A percentile compares a stretch with the other conserved stretches of the same genome.
Evolutionary conservation across 1,140 invertebrate species (phyloP).

Genomic region (Araneus ventricosus): DNA sequence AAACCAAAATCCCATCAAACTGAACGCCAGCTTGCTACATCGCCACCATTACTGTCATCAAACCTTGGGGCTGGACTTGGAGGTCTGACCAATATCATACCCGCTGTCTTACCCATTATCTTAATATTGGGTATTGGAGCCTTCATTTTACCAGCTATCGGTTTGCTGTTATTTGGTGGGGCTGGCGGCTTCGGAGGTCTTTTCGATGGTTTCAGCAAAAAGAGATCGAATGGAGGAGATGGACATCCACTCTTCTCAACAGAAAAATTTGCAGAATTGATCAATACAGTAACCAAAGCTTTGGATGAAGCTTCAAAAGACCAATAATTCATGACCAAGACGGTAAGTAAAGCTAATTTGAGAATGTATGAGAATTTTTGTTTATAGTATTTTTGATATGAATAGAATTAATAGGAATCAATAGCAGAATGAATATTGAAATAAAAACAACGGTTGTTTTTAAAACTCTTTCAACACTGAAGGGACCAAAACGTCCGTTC

Average conservation of each 20-base stretch:
- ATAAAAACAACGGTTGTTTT: no score
- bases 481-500: no score
- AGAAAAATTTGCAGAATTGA: slow-evolving; percentile 50
- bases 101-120: slow-evolving; percentile 55
- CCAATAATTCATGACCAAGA: neutral
- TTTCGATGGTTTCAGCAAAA: slow-evolving; percentile 55
- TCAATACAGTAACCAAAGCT: slow-evolving; percentile 67
- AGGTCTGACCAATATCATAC: slow-evolving; percentile 27
- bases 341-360: neutral
- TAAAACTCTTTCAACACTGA: no score
- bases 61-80: slow-evolving; percentile 25
- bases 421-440: no score
- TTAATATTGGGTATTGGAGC: slow-evolving; percentile 52
- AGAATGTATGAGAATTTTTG: no score
- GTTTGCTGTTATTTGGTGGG: slow-evolving; percentile 56
- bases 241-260: slow-evolving; percentile 46
- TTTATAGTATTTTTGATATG: no score
- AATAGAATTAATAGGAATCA: no score
- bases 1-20: slow-evolving; percentile 5
- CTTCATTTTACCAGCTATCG: slow-evolving; percentile 61
- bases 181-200: slow-evolving; percentile 59
- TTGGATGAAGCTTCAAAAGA: slow-evolving; percentile 61
- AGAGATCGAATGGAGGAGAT: neutral
- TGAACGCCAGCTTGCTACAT: slow-evolving; percentile 52
- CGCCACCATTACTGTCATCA: slow-evolving; percentile 35